Evolutionary conservation across 1,140 invertebrate genomes (phyloP).

Genomic region (Heliconius eleuchia): DNA sequence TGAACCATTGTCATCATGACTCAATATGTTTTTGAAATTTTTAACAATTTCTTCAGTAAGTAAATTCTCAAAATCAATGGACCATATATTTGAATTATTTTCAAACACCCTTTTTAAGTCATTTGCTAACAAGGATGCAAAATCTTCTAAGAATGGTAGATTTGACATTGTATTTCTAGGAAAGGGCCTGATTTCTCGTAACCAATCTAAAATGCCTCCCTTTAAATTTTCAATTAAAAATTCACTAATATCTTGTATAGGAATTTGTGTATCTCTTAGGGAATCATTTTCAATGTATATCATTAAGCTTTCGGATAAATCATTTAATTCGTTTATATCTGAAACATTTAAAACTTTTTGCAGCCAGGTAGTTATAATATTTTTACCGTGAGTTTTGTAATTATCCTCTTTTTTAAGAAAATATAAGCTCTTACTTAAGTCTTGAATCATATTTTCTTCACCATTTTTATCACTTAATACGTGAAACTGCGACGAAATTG

Average conservation of each 20-base stretch:
- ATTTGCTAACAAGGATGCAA: slow-evolving; percentile 15
- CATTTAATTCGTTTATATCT: slow-evolving; percentile 10
- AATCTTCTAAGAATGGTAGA: neutral
- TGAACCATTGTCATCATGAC: neutral
- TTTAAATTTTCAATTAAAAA: slow-evolving; percentile 25
- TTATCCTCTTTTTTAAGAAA: slow-evolving; percentile 11
- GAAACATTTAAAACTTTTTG: slow-evolving; percentile 21
- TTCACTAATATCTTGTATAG: slow-evolving; percentile 20
- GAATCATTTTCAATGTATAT: neutral
- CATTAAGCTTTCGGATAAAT: slow-evolving; percentile 22
- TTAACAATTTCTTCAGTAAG: slow-evolving; percentile 19
- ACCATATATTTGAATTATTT: neutral
- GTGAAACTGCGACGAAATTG: neutral
- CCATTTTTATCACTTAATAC: neutral
- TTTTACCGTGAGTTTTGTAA: slow-evolving; percentile 17
- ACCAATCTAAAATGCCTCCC: slow-evolving; percentile 22
- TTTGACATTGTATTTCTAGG: neutral
- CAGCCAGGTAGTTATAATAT: slow-evolving; percentile 28
- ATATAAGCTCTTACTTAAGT: slow-evolving; percentile 22
- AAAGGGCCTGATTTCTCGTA: neutral
- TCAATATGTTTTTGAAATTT: slow-evolving; percentile 13
- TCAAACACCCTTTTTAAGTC: slow-evolving; percentile 19
- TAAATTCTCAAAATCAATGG: slow-evolving; percentile 1
- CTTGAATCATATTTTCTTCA: slow-evolving; percentile 9
- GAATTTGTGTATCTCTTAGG: slow-evolving; percentile 6